Evolutionary conservation across 2,113 vertebrate species (phyloP), one percentile per base, ranked within the genome.

Genomic region (Castor canadensis): DNA sequence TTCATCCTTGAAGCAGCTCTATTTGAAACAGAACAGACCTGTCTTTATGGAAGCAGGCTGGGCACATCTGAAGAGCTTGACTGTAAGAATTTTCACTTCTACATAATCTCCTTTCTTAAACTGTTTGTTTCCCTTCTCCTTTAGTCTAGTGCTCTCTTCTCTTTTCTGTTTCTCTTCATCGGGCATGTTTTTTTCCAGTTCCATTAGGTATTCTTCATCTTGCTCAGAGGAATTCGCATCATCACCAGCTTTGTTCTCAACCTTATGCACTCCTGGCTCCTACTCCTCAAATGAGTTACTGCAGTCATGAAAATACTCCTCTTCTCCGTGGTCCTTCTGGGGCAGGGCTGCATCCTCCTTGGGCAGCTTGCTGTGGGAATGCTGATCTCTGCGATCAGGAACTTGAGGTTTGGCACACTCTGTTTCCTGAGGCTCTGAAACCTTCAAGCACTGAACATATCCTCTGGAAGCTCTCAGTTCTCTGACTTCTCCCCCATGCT

Each of bases 1-100:
- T 99, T 99, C 97, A 99, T 98, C 92, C 99, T 99, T 40, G 99
- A 99, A 58, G 99, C 99, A 88, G 99, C 99, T 97, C 99, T 98
- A 95, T 99, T 99, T 62, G 99, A 98, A 99, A 99, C 3, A 99
- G 98, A 88, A 99, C 96, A 81, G 99, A 98, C 66, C 99, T 98
- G 22, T 99, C 99, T 86, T 98, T 99, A 92, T 98, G 98, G 98
- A 98, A 99, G 97, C 98, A 98, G n/a, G 99, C 98, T 60, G 99
- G 99, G 88, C 99, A 99, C 6, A 97, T 77, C 69, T 96, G 97
- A 88, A 99, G 98, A 32, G 99, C 99, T 43, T 96, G 98, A 3
- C 98, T 98, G 20, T 99, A 99, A 2, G 98, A 98, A 45, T 97
- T 98, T 96, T 99, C 99, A 69, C 99, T 85, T 98, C 99, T 64